These are phyloP conservation scores for Eremobia ochroleuca DNA, from an alignment of 2,888 invertebrate genomes.

Conservation along the genomic window DNA sequence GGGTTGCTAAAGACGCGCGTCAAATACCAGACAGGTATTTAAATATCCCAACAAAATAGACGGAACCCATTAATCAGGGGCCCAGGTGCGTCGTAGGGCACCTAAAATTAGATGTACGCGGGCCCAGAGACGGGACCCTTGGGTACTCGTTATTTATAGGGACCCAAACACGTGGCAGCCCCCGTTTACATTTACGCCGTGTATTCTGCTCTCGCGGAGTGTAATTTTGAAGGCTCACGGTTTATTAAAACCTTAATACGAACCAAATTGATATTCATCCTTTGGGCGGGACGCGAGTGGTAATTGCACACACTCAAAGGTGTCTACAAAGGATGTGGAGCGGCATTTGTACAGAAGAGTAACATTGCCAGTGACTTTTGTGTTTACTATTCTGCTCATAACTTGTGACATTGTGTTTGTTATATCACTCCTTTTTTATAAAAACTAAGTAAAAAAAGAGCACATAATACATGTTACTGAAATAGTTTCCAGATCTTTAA, in stretches of 20 bases:
- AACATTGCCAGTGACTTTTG: conserved; percentile 23
- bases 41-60: conserved; percentile 69
- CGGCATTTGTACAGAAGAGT: conserved; percentile 24
- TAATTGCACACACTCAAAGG: conserved; percentile 51
- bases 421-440: background rate
- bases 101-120: conserved; percentile 74
- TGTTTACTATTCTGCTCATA: background rate
- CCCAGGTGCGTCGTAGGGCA: conserved; percentile 75
- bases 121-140: conserved; percentile 69
- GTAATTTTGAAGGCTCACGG: conserved; percentile 71
- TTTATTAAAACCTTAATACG: conserved; percentile 75
- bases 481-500: conserved; percentile 5
- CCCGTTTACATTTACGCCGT: conserved; percentile 66
- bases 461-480: background rate
- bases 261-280: conserved; percentile 70
- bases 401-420: background rate
- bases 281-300: conserved; percentile 47
- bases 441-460: background rate
- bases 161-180: conserved; percentile 54
- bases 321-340: conserved; percentile 27
- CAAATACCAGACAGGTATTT: conserved; percentile 66
- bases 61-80: conserved; percentile 72
- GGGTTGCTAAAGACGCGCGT: conserved; percentile 60
- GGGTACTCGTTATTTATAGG: conserved; percentile 65
- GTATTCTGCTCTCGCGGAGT: conserved; percentile 64